Percentiles rank a stretch among this genome's conserved stretches.
phyloP scores from a whole-genome alignment of 2,797 vertebrate genomes.

The Acrossocheilus wenchowensis region DNA sequence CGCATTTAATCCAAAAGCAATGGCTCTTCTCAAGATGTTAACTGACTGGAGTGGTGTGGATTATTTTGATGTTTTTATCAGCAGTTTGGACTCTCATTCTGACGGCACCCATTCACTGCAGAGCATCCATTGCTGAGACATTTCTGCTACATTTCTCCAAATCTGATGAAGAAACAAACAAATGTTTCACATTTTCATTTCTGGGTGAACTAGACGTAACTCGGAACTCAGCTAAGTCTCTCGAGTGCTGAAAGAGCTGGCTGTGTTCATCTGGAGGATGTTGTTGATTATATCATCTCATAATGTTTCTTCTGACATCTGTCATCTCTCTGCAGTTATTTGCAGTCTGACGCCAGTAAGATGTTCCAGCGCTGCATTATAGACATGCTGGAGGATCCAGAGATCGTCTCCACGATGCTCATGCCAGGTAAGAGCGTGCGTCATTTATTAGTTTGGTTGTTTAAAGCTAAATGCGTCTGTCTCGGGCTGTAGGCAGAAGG shows the following conservation, averaged over 20 bases:
- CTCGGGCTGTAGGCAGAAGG: neutral
- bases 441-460: neutral
- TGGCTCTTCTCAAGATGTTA: neutral
- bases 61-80: neutral
- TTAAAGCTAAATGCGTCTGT: neutral
- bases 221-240: neutral
- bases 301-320: constrained; percentile 5
- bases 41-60: too few species aligned
- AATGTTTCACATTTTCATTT: neutral
- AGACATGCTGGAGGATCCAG: constrained; percentile 88
- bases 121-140: neutral
- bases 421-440: constrained; percentile 83
- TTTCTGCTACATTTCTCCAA: neutral
- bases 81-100: neutral
- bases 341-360: constrained; percentile 89
- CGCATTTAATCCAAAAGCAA: too few species aligned
- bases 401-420: constrained; percentile 91
- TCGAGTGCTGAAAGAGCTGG: neutral
- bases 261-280: neutral
- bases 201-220: neutral
- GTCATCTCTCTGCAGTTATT: constrained; percentile 80
- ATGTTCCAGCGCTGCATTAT: constrained; percentile 89
- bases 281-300: neutral
- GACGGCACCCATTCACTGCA: neutral
- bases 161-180: neutral